Evolutionary conservation across 2,113 vertebrate species (phyloP).

Genomic region (Cavia aperea): DNA sequence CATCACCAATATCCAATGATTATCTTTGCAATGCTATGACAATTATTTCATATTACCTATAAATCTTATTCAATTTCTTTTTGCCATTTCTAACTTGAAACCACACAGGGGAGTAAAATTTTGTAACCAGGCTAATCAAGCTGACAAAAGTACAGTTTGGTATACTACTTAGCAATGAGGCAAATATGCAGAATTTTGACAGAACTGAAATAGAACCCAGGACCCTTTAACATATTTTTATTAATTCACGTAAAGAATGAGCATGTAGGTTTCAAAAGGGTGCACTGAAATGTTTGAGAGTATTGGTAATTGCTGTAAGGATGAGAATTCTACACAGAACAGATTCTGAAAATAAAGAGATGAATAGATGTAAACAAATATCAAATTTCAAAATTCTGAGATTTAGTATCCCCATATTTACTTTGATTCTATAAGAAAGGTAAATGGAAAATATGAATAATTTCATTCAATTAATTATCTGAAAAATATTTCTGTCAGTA

Average conservation of each 20-base stretch:
- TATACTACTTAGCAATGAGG: not conserved
- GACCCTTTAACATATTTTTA: not conserved
- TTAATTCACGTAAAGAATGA: not conserved
- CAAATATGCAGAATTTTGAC: not conserved
- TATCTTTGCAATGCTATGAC: not conserved
- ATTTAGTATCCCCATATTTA: not conserved
- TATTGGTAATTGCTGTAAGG: not conserved
- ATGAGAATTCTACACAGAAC: accelerated
- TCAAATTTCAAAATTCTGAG: not conserved
- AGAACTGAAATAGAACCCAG: not conserved
- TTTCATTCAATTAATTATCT: not conserved
- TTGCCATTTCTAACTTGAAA: not conserved
- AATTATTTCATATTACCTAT: not conserved
- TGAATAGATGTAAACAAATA: not conserved
- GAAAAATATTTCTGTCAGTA: not conserved
- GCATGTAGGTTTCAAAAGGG: not conserved
- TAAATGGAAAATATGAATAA: not conserved
- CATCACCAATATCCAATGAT: not conserved
- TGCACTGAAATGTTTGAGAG: not conserved
- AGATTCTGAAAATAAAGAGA: not conserved
- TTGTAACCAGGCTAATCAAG: not conserved
- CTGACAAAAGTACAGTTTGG: not conserved
- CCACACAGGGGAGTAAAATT: not conserved
- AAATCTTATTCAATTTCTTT: not conserved
- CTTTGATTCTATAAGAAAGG: not conserved